Percentiles rank a stretch among this genome's conserved stretches.
Conservation (phyloP, 1,140 invertebrate species). For the Diachasmimorpha longicaudata region DNA sequence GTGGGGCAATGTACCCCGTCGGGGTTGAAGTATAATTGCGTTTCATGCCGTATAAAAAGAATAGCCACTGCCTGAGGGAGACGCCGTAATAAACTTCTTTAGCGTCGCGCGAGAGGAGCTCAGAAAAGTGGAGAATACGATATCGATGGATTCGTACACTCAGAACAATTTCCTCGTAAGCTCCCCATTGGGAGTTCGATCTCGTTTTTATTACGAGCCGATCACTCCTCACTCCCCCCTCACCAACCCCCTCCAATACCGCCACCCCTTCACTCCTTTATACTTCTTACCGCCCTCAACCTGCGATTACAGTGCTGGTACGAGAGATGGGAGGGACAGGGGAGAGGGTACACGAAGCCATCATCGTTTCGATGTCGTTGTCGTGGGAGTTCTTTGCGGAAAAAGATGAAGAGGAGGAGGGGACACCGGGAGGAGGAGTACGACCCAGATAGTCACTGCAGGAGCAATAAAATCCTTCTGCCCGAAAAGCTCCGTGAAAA, state of each 20-base stretch:
- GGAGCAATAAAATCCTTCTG: constrained; percentile 35
- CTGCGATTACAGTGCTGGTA: background rate
- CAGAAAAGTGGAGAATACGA: constrained; percentile 8
- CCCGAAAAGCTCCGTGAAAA: constrained; percentile 29
- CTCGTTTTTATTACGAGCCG: constrained; percentile 37
- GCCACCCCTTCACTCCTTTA: background rate
- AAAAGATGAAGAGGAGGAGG: background rate
- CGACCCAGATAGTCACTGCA: background rate
- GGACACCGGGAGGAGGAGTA: background rate
- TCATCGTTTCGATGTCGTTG: background rate
- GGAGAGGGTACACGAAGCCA: background rate
- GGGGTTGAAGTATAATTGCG: background rate
- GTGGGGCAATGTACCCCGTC: background rate
- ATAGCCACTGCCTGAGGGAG: background rate
- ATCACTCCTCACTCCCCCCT: constrained; percentile 25
- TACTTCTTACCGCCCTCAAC: background rate
- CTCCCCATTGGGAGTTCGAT: constrained; percentile 29
- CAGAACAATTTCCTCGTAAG: constrained; percentile 31
- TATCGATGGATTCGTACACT: constrained; percentile 25
- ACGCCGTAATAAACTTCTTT: constrained; percentile 22
- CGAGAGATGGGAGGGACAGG: background rate
- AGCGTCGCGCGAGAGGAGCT: constrained; percentile 1
- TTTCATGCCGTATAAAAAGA: background rate
- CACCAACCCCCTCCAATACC: background rate
- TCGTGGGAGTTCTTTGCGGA: background rate